phyloP scores from a whole-genome alignment of 2,113 vertebrate genomes.

The Callipepla californica region DNA sequence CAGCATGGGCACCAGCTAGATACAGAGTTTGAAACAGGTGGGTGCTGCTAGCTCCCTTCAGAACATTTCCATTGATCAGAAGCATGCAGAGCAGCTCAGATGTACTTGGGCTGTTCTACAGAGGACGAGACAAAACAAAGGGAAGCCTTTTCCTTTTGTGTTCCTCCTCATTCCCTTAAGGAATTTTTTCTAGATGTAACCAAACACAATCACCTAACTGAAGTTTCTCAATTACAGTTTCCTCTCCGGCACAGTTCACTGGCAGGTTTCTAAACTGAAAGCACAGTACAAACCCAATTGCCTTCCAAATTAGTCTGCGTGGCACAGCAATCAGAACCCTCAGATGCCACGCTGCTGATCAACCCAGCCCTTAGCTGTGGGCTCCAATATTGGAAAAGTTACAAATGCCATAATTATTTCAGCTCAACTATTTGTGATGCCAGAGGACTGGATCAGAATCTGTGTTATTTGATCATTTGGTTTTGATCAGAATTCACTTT shows the following conservation, averaged over 20 bases:
- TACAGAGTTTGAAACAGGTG: not conserved
- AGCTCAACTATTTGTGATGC: conserved; percentile 1
- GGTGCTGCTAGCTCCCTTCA: not conserved
- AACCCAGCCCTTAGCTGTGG: not conserved
- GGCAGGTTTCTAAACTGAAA: conserved; percentile 2
- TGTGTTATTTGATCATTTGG: conserved; percentile 63
- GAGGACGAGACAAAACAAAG: not conserved
- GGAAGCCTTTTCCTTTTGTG: not conserved
- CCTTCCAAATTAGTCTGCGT: not conserved
- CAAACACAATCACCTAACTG: not conserved
- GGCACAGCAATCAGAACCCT: not conserved
- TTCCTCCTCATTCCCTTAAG: not conserved
- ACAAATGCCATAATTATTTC: conserved; percentile 35
- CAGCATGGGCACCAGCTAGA: no score
- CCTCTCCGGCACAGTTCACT: not conserved
- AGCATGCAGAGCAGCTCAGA: not conserved
- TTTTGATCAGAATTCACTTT: conserved; percentile 50
- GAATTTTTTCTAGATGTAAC: not conserved
- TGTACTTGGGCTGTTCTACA: not conserved
- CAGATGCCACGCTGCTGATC: not conserved
- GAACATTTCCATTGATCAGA: not conserved
- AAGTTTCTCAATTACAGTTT: not conserved
- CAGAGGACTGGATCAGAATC: conserved; percentile 36
- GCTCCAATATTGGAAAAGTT: not conserved
- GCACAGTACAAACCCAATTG: not conserved